Conservation (phyloP, 1,140 invertebrate genomes). For the Lasioglossum albipes region DNA sequence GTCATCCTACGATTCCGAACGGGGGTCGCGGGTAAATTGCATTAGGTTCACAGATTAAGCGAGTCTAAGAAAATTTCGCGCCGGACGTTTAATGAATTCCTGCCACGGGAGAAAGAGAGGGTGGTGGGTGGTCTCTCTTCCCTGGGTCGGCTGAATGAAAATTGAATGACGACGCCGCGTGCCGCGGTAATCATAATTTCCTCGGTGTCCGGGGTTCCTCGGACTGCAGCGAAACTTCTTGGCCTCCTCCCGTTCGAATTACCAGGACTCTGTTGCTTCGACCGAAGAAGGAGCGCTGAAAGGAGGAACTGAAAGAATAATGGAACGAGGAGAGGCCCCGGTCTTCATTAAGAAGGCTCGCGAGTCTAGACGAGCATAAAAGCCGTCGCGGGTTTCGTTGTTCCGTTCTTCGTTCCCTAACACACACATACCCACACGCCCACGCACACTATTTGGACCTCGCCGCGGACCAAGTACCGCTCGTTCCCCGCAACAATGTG, state of each 20-base stretch:
- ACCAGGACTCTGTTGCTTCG: background rate
- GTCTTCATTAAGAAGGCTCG: conserved; percentile 6
- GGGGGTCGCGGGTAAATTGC: background rate
- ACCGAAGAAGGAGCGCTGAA: background rate
- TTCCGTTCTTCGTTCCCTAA: too few species aligned
- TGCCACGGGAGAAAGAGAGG: background rate
- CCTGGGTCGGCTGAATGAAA: conserved; percentile 8
- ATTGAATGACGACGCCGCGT: conserved; percentile 14
- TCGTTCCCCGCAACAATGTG: background rate
- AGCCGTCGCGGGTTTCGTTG: background rate
- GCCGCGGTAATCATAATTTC: background rate
- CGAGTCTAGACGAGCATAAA: conserved; percentile 1
- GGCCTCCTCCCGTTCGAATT: background rate
- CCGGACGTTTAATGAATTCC: conserved; percentile 36
- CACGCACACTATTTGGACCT: background rate
- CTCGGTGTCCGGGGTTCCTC: too few species aligned
- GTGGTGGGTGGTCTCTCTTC: too few species aligned
- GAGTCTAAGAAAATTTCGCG: conserved; percentile 5
- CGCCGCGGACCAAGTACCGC: conserved; percentile 1
- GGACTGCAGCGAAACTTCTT: background rate
- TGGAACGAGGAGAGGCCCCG: background rate
- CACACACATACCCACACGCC: background rate
- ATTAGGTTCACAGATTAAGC: conserved; percentile 41
- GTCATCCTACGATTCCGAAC: too few species aligned
- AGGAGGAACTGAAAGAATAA: background rate